Evolutionary conservation across 1,140 invertebrate species (phyloP).

Genomic region (Drosophila rufa): DNA sequence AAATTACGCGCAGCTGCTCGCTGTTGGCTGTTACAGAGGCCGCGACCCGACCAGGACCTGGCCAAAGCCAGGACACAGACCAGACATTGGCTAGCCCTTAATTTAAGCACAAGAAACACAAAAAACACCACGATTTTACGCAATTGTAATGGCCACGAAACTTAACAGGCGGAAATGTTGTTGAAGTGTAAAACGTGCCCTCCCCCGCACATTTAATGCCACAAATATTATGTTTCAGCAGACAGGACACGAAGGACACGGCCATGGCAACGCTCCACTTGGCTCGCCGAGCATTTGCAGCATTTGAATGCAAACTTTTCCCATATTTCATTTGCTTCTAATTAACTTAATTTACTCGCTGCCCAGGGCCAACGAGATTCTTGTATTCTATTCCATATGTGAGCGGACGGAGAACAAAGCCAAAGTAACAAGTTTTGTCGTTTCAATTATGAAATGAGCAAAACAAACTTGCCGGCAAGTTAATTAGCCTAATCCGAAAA

Average conservation of each 20-base stretch:
- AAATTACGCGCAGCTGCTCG: constrained; percentile 70
- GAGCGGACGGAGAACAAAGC: constrained; percentile 2
- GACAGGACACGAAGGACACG: constrained; percentile 7
- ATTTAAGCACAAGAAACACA: constrained; percentile 45
- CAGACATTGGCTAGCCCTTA: constrained; percentile 50
- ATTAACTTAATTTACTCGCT: constrained; percentile 74
- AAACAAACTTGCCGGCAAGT: constrained; percentile 36
- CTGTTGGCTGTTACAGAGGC: constrained; percentile 15
- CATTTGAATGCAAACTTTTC: constrained; percentile 73
- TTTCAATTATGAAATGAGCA: constrained; percentile 46
- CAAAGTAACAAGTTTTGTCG: constrained; percentile 36
- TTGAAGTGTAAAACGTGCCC: constrained; percentile 73
- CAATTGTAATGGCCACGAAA: constrained; percentile 68
- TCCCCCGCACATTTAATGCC: constrained; percentile 50
- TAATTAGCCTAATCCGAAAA: constrained; percentile 41
- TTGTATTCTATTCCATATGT: constrained; percentile 32
- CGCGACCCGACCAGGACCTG: constrained; percentile 12
- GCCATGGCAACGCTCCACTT: constrained; percentile 39
- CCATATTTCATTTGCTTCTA: constrained; percentile 71
- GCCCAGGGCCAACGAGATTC: constrained; percentile 20
- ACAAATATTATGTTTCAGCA: constrained; percentile 54
- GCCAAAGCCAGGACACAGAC: constrained; percentile 36
- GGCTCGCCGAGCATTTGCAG: constrained; percentile 49
- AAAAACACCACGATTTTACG: constrained; percentile 66
- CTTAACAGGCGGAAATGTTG: constrained; percentile 72